phyloP scores from a whole-genome alignment of 2,113 vertebrate species.

The Entelurus aequoreus region DNA sequence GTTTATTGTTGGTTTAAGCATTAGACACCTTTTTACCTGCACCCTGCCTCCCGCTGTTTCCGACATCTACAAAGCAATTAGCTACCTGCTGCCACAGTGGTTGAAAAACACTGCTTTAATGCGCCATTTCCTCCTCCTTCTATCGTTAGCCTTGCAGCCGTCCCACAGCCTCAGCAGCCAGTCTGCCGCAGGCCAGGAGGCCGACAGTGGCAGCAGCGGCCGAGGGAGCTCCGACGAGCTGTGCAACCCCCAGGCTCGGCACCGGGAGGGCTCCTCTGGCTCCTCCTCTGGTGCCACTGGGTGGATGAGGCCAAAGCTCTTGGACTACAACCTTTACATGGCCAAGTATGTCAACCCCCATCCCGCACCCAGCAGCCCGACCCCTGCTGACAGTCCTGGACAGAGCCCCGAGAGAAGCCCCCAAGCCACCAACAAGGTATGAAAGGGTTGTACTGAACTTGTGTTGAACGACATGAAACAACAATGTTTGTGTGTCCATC shows the following conservation, averaged over 20 bases:
- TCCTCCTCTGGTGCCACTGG: conserved; percentile 40
- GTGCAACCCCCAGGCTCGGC: conserved; percentile 72
- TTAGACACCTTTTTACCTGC: too few species aligned
- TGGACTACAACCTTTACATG: conserved; percentile 94
- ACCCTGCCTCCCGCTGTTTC: too few species aligned
- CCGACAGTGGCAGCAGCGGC: conserved; percentile 88
- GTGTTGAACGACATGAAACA: background rate
- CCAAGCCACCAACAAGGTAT: conserved; percentile 83
- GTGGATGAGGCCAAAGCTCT: conserved; percentile 78
- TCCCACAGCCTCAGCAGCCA: conserved; percentile 73
- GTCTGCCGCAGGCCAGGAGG: conserved; percentile 67
- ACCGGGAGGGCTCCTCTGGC: conserved; percentile 69
- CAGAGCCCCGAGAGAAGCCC: conserved; percentile 89
- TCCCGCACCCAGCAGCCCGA: conserved; percentile 69
- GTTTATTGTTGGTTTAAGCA: too few species aligned
- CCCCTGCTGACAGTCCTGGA: conserved; percentile 69
- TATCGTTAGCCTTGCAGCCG: conserved; percentile 73
- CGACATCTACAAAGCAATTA: too few species aligned
- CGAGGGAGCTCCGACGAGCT: conserved; percentile 85
- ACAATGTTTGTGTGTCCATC: conserved; percentile 33
- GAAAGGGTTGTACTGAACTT: background rate
- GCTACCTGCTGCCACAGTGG: too few species aligned
- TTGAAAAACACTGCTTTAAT: background rate
- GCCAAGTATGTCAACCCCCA: conserved; percentile 83
- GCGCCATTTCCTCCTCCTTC: background rate